Conservation (phyloP, 2,888 invertebrate species). For the Eurois occulta region DNA sequence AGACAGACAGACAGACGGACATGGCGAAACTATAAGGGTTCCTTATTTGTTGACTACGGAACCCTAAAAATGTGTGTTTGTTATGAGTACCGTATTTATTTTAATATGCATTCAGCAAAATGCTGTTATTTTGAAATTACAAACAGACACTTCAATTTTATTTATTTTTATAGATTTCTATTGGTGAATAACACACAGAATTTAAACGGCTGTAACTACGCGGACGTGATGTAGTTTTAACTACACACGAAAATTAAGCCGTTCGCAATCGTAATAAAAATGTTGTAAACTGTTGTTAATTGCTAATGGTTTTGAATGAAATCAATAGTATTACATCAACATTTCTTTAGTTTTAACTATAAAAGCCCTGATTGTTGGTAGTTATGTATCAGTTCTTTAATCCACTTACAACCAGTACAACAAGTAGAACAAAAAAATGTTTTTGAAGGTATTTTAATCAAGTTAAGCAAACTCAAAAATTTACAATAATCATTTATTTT, state of each 20-base stretch:
- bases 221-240: constrained; percentile 13
- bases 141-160: too few species aligned
- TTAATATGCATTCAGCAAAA: too few species aligned
- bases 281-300: constrained; percentile 37
- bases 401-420: neutral
- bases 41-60: too few species aligned
- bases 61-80: too few species aligned
- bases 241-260: constrained; percentile 16
- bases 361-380: constrained; percentile 31
- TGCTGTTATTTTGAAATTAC: too few species aligned
- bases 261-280: constrained; percentile 41
- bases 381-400: constrained; percentile 62
- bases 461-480: too few species aligned
- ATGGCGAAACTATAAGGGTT: too few species aligned
- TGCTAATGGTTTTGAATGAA: constrained; percentile 43
- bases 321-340: constrained; percentile 36
- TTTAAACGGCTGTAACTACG: neutral
- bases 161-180: too few species aligned
- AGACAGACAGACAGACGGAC: too few species aligned
- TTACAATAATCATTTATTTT: too few species aligned
- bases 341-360: constrained; percentile 44
- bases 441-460: constrained; percentile 49
- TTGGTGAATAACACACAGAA: neutral
- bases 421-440: constrained; percentile 28
- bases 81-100: too few species aligned